Evolutionary conservation across 2,797 vertebrate genomes (phyloP).

Genomic region (Diplodus puntazzo): DNA sequence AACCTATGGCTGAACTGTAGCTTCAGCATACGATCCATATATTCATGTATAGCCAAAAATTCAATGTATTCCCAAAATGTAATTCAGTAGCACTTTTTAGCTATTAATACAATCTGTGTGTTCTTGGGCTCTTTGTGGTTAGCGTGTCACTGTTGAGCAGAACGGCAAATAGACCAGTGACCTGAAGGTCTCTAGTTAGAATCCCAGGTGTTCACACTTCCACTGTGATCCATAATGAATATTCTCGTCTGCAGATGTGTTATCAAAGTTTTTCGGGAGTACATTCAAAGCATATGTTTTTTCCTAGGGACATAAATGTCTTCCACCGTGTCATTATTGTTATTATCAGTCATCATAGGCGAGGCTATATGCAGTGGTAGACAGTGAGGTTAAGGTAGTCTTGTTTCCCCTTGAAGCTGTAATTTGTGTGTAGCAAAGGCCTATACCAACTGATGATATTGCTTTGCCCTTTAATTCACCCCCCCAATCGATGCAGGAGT

Average conservation of each 20-base stretch:
- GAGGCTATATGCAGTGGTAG: slow-evolving; percentile 76
- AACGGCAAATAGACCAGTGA: slow-evolving; percentile 62
- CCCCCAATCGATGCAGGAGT: slow-evolving; percentile 85
- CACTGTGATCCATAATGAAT: slow-evolving; percentile 69
- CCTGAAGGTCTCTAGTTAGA: slow-evolving; percentile 61
- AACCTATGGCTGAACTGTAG: background rate
- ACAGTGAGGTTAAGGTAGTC: slow-evolving; percentile 81
- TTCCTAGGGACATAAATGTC: slow-evolving; percentile 71
- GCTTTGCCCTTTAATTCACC: slow-evolving; percentile 87
- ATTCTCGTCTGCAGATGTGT: slow-evolving; percentile 71
- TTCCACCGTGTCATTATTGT: slow-evolving; percentile 76
- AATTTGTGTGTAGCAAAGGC: slow-evolving; percentile 83
- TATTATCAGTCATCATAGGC: slow-evolving; percentile 80
- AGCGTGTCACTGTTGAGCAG: slow-evolving; percentile 45
- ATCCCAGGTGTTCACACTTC: slow-evolving; percentile 76
- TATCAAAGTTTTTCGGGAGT: slow-evolving; percentile 71
- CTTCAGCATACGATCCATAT: slow-evolving; percentile 8
- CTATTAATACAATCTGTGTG: slow-evolving; percentile 20
- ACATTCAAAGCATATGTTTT: slow-evolving; percentile 73
- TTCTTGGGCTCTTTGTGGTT: slow-evolving; percentile 41
- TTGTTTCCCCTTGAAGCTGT: slow-evolving; percentile 83
- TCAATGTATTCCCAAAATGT: background rate
- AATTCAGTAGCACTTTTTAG: slow-evolving; percentile 22
- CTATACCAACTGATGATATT: slow-evolving; percentile 86
- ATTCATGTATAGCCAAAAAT: slow-evolving; percentile 13